Base-by-base conservation (phyloP, 1,140 invertebrate species). In the Vanessa atalanta region DNA sequence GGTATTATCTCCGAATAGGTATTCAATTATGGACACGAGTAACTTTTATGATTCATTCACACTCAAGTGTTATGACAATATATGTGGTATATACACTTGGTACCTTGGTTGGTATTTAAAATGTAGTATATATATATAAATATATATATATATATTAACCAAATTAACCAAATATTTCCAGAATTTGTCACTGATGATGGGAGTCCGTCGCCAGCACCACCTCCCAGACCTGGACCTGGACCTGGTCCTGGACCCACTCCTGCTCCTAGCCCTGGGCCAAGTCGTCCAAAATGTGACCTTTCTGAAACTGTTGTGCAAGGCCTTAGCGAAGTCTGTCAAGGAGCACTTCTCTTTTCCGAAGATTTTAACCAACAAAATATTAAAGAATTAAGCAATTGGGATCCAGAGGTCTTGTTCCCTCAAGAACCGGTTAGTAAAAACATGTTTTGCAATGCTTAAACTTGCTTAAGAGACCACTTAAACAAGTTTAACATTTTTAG, bases 271-370 rank as follows among this genome's bases (percentile, higher is more conserved):
- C n/a, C 8, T 7, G 16, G 7, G 7, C 6, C 71, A 4, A 60
- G 70, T 4, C 71, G 81, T 3, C 75, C 79, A 26, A 63, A 57
- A 11, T 92, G 91, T 68, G 47, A 70, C 7, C 16, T 50, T 0
- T 89, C 91, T 15, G 26, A 60, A 16, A 92, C 89, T 1, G 77
- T 77, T 23, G 85, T 93, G 0, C 73, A 76, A 23, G 84, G 83
- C 7, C 26, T 72, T 1, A 65, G 70, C 23, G 53, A 57, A 6
- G 89, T 94, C 3, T 95, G 95, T 73, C 86, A 85, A 65, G 93
- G 92, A 4, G 82, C 85, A 43, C 78, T 94, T 3, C 81, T 94
- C 55, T 95, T 95, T 80, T 90, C 85, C 72, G 94, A 94, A 31
- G 88, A 94, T 11, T 95, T 94, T 70, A 84, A 88, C 64, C 83